Evolutionary conservation across 2,113 vertebrate species (phyloP), one percentile per base, ranked within the genome.

Genomic region (Holacanthus passer): DNA sequence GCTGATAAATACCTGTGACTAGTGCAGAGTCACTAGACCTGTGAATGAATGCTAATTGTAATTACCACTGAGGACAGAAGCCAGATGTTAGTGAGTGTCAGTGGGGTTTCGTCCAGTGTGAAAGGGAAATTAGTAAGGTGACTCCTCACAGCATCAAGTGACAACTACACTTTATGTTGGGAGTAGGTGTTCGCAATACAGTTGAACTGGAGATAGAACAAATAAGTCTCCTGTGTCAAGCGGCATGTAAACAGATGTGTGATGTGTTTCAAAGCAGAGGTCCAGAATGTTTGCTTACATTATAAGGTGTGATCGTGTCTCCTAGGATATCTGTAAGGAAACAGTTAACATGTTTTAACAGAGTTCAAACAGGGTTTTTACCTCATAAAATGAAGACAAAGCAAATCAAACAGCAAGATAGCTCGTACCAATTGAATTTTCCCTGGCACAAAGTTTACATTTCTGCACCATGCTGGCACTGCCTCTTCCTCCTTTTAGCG

Each of bases 401-500:
- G 1, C 14, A 17, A 58, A 8, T 70, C 3, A 76, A 70, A 41
- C 4, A 1, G 16, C 4, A 4, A 10, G 20, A 22, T 10, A 9
- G 8, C 8, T 19, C 68, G 0, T 95, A 99, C 98, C 98, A 0
- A 99, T 99, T 60, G 98, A 99, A 86, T 96, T 99, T 85, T 99
- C 98, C 86, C 98, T 94, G n/a, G 96, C 94, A 84, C 98, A 99
- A n/a, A 99, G 95, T 88, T 99, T 98, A 93, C 98, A 99, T 81
- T 97, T 99, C 94, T 98, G 98, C 79, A 99, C 97, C 98, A 99
- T 99, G 29, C 97, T 98, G 81, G 97, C 98, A 0, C 96, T 98
- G 62, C 98, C 96, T 85, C 98, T 91, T 79, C 98, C 98, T 82
- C 98, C 98, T 85, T 99, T 99, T 50, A 99, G 89, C 2, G 98